Percentiles rank a stretch among this genome's conserved stretches.
These are phyloP conservation scores for Bugula neritina DNA, from an alignment of 2,888 invertebrate genomes.

Conservation along the genomic window DNA sequence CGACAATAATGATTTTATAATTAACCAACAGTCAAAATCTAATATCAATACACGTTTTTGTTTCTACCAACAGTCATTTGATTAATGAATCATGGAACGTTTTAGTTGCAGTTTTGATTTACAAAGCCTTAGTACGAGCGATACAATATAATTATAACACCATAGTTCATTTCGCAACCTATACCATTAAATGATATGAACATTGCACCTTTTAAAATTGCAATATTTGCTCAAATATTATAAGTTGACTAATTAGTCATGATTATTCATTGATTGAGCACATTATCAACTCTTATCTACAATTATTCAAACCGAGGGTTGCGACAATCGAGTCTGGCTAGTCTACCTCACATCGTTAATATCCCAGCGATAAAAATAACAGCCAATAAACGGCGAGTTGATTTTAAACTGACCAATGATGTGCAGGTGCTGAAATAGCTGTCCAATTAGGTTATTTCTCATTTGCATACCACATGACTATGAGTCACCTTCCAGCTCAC, in stretches of 20 bases:
- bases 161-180: too few relatives aligned
- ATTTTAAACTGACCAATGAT: neutral
- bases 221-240: neutral
- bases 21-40: too few relatives aligned
- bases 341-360: neutral
- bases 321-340: neutral
- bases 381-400: neutral
- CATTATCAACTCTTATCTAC: neutral
- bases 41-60: too few relatives aligned
- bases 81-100: too few relatives aligned
- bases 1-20: too few relatives aligned
- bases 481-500: conserved; percentile 4
- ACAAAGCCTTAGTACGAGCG: too few relatives aligned
- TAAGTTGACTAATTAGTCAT: neutral
- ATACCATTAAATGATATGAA: too few relatives aligned
- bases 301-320: neutral
- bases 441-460: neutral
- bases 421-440: neutral
- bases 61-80: too few relatives aligned
- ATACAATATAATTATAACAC: too few relatives aligned
- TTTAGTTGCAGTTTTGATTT: too few relatives aligned
- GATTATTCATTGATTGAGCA: neutral
- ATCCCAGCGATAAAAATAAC: neutral
- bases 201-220: too few relatives aligned
- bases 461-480: neutral